Conservation (phyloP, 2,888 invertebrate genomes). For the Beris chalybata region DNA sequence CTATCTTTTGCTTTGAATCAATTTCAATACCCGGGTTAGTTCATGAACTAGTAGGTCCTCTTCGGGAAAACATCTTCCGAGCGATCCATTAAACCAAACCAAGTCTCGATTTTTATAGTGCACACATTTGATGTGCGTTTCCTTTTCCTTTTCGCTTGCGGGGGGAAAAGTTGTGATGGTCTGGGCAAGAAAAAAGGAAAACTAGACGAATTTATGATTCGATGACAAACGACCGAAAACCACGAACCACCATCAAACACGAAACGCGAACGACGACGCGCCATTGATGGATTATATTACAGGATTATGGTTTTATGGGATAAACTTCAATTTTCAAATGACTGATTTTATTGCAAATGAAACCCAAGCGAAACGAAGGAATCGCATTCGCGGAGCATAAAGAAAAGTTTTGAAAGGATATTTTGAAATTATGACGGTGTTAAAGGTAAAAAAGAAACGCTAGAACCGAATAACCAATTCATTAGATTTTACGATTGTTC, state of each 20-base stretch:
- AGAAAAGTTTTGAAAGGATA: too few relatives aligned
- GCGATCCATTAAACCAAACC: background rate
- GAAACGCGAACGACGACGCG: background rate
- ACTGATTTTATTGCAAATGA: conserved; percentile 9
- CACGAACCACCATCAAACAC: background rate
- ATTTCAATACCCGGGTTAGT: too few relatives aligned
- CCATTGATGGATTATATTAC: conserved; percentile 12
- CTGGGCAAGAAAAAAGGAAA: background rate
- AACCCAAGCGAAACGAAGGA: background rate
- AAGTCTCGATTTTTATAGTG: background rate
- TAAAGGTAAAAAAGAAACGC: too few relatives aligned
- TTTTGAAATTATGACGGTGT: too few relatives aligned
- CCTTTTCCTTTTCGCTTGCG: too few relatives aligned
- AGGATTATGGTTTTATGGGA: conserved; percentile 11
- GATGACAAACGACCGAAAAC: conserved; percentile 10
- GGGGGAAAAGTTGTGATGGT: too few relatives aligned
- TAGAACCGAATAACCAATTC: too few relatives aligned
- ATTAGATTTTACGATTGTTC: too few relatives aligned
- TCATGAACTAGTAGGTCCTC: too few relatives aligned
- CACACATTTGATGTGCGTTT: background rate
- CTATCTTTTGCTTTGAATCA: too few relatives aligned
- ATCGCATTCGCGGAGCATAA: too few relatives aligned
- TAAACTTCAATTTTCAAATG: conserved; percentile 12
- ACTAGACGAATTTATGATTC: background rate
- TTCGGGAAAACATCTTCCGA: background rate